These are phyloP conservation scores for Platypus cylindrus DNA, from an alignment of 2,888 invertebrate genomes.

Conservation along the genomic window DNA sequence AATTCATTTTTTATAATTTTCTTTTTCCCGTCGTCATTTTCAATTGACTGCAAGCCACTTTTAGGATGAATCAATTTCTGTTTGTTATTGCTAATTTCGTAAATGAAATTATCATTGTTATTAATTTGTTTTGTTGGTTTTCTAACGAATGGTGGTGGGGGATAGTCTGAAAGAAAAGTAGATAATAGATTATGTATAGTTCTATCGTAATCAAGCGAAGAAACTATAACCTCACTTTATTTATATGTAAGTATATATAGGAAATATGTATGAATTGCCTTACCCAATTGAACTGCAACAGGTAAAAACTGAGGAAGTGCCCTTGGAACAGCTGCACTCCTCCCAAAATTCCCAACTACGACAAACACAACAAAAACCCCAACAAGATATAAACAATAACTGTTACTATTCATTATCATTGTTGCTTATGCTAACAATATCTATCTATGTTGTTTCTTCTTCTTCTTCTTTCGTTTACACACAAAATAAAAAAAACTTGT, in stretches of 20 bases:
- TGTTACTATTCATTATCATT: no score
- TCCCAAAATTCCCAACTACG: background rate
- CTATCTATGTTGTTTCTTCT: no score
- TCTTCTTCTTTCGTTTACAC: no score
- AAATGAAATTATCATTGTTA: background rate
- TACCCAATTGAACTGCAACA: conserved; percentile 11
- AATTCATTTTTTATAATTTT: no score
- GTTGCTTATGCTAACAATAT: no score
- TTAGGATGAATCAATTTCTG: no score
- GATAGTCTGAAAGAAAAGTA: background rate
- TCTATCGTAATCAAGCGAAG: background rate
- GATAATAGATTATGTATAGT: background rate
- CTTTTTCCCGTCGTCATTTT: no score
- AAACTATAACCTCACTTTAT: background rate
- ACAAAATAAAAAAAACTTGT: no score
- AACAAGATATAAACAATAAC: no score
- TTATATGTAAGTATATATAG: background rate
- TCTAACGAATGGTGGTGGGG: background rate
- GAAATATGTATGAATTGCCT: conserved; percentile 1
- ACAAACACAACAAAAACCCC: conserved; percentile 2
- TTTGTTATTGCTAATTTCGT: no score
- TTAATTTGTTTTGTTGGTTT: background rate
- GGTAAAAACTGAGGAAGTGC: conserved; percentile 14
- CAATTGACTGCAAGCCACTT: no score
- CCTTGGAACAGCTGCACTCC: conserved; percentile 3